Evolutionary conservation across 2,888 invertebrate genomes (phyloP).

Genomic region (Octodonta nipae): DNA sequence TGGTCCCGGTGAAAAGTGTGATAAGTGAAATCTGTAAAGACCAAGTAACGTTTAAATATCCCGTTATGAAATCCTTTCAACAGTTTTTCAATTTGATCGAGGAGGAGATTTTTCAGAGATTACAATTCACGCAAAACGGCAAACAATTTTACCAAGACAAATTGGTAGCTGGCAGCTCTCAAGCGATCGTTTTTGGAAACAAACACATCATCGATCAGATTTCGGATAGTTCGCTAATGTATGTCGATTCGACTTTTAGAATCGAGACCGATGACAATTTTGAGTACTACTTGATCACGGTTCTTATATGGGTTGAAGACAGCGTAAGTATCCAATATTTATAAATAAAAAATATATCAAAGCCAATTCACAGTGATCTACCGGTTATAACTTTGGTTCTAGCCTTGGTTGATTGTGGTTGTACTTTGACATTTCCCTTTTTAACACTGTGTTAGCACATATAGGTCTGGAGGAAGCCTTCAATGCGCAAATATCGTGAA

Average conservation of each 20-base stretch:
- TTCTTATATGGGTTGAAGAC: constrained; percentile 29
- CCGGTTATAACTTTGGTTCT: no score
- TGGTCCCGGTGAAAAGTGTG: constrained; percentile 26
- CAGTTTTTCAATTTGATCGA: constrained; percentile 27
- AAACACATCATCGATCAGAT: constrained; percentile 21
- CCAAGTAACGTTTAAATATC: constrained; percentile 19
- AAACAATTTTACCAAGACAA: constrained; percentile 43
- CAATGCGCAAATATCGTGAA: no score
- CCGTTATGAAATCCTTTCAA: constrained; percentile 24
- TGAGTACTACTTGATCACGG: constrained; percentile 28
- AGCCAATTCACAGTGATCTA: no score
- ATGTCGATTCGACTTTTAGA: constrained; percentile 30
- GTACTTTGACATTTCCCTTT: no score
- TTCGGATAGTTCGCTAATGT: constrained; percentile 28
- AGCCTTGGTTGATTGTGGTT: no score
- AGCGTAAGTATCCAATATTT: constrained; percentile 24
- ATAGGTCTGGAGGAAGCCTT: no score
- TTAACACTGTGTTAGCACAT: no score
- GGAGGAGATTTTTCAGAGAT: constrained; percentile 22
- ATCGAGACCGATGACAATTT: constrained; percentile 27
- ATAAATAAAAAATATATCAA: no score
- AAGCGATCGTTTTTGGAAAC: constrained; percentile 29
- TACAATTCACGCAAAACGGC: constrained; percentile 28
- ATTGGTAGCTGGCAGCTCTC: constrained; percentile 38
- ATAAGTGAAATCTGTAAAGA: constrained; percentile 30